Evolutionary conservation across 2,888 invertebrate genomes (phyloP).

Genomic region (Chymomyza caudatula): DNA sequence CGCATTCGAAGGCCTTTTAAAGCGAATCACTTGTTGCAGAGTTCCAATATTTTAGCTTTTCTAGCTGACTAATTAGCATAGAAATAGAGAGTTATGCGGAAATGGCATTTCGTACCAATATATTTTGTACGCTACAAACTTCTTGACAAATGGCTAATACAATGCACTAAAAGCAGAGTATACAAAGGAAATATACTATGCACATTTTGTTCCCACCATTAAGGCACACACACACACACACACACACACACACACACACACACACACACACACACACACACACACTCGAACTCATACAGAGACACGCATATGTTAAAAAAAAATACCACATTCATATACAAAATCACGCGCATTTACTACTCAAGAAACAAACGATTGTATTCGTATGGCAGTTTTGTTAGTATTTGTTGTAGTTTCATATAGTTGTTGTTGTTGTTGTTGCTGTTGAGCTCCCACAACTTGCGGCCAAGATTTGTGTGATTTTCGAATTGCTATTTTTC

Average conservation of each 20-base stretch:
- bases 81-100: not conserved
- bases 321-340: slow-evolving; percentile 29
- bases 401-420: slow-evolving; percentile 4
- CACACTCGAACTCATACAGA: slow-evolving; percentile 35
- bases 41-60: no score
- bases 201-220: slow-evolving; percentile 67
- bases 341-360: slow-evolving; percentile 50
- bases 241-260: slow-evolving; percentile 35
- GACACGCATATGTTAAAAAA: slow-evolving; percentile 20
- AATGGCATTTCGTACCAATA: not conserved
- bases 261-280: slow-evolving; percentile 3
- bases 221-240: slow-evolving; percentile 40
- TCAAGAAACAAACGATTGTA: slow-evolving; percentile 42
- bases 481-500: not conserved
- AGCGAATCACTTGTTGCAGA: no score
- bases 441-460: slow-evolving; percentile 1
- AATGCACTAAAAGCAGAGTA: not conserved
- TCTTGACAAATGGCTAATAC: not conserved
- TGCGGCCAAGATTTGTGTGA: not conserved
- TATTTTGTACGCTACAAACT: not conserved
- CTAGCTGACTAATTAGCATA: not conserved
- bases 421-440: slow-evolving; percentile 16
- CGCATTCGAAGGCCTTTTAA: no score
- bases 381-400: slow-evolving; percentile 21
- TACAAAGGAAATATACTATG: not conserved